Conservation (phyloP, 2,113 vertebrate genomes). For the Turdus rufiventris region DNA sequence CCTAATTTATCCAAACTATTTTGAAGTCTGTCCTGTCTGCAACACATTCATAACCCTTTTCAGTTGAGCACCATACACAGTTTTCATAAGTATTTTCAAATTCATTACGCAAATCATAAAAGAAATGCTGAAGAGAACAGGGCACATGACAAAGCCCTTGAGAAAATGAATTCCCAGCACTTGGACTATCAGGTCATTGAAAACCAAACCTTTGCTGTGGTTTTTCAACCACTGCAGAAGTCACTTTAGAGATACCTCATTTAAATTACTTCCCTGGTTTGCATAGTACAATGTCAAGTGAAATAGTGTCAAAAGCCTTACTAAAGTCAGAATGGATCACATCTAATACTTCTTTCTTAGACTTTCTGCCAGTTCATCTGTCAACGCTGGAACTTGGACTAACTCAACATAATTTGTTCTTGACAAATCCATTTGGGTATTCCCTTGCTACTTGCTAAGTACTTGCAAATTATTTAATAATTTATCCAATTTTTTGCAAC, state of each 20-base stretch:
- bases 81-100: background rate
- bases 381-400: background rate
- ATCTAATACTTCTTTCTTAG: background rate
- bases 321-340: constrained; percentile 34
- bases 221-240: background rate
- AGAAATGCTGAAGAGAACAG: background rate
- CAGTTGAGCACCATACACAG: background rate
- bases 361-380: background rate
- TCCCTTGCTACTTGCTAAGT: background rate
- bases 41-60: background rate
- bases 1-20: constrained; percentile 6
- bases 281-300: constrained; percentile 1
- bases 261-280: background rate
- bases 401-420: background rate
- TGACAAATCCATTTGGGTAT: constrained; percentile 3
- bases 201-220: background rate
- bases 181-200: background rate
- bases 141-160: background rate
- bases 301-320: constrained; percentile 40
- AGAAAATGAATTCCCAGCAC: background rate
- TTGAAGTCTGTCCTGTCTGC: background rate
- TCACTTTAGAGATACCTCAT: background rate
- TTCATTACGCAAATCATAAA: background rate
- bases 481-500: background rate
- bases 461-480: background rate